Evolutionary conservation across 2,797 vertebrate genomes (phyloP), one percentile per base, ranked within the genome.

Genomic region (Epinephelus malabaricus): DNA sequence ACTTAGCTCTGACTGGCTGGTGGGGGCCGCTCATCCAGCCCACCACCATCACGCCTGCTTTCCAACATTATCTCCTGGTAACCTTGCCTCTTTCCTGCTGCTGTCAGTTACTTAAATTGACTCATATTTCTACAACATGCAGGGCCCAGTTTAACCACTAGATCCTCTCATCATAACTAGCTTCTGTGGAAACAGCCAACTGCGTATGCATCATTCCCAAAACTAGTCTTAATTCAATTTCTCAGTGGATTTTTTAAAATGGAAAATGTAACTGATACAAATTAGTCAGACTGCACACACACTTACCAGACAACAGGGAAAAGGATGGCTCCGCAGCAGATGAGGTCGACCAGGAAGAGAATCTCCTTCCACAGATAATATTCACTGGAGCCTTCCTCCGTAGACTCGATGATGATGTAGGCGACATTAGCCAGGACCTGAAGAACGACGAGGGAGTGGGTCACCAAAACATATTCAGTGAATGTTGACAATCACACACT

Each of bases 241-340:
- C 45, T 54, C 18, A 17, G 46, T 25, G 0, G 21, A 34, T 63
- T 58, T 50, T 49, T 47, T 34, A 10, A 60, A 76, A 66, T 60
- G 25, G 9, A 67, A 69, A 73, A 30, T 43, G n/a, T 13, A 60
- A 65, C 11, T 21, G 17, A 60, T 21, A 51, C 25, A 69, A 13
- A 13, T 73, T 21, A 18, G 51, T 17, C 21, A 40, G 45, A 69
- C 10, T 23, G 34, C 15, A 45, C 47, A 62, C 49, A 79, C 59
- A 92, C 90, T 88, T 69, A 97, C 96, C 96, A 97, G 86, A 97
- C 95, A 0, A 97, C 96, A 0, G 97, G 96, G 83, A 97, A 97
- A 10, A 97, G 96, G 80, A 97, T 96, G 79, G 96, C 94, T 3
- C 96, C 96, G 0, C 97, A 97, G 92, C 96, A 97, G 89, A 97